A percentile compares a stretch with the other conserved stretches of the same genome.
These are phyloP conservation scores for Chaetogeoica ovagalla DNA, from an alignment of 2,888 invertebrate genomes.

Conservation along the genomic window DNA sequence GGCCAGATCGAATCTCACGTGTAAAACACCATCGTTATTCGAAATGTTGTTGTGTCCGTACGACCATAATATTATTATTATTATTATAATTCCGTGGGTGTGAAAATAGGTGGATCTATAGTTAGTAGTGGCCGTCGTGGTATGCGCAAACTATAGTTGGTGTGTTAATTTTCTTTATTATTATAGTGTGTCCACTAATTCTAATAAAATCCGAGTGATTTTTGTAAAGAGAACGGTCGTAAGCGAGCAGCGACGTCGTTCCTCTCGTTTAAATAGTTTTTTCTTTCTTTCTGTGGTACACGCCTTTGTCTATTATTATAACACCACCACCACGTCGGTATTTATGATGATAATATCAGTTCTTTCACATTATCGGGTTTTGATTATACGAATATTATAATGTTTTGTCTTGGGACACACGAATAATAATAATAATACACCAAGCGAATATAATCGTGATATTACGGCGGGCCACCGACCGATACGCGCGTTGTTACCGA, in stretches of 20 bases:
- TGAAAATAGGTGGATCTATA: slow-evolving; percentile 3
- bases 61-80: too few relatives aligned
- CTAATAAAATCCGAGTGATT: not conserved
- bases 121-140: too few relatives aligned
- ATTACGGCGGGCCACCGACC: too few relatives aligned
- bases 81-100: slow-evolving; percentile 21
- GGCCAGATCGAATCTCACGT: not conserved
- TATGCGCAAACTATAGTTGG: not conserved
- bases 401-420: too few relatives aligned
- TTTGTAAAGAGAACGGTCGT: not conserved
- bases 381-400: too few relatives aligned
- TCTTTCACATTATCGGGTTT: too few relatives aligned
- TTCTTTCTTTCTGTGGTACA: not conserved
- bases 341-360: too few relatives aligned
- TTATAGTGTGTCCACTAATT: not conserved
- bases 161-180: not conserved
- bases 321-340: too few relatives aligned
- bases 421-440: too few relatives aligned
- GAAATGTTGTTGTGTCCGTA: not conserved
- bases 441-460: too few relatives aligned
- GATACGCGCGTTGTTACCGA: too few relatives aligned
- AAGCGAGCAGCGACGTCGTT: not conserved
- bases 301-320: too few relatives aligned
- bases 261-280: not conserved
- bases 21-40: slow-evolving; percentile 9